phyloP scores from a whole-genome alignment of 2,113 vertebrate genomes.

The Daboia siamensis region DNA sequence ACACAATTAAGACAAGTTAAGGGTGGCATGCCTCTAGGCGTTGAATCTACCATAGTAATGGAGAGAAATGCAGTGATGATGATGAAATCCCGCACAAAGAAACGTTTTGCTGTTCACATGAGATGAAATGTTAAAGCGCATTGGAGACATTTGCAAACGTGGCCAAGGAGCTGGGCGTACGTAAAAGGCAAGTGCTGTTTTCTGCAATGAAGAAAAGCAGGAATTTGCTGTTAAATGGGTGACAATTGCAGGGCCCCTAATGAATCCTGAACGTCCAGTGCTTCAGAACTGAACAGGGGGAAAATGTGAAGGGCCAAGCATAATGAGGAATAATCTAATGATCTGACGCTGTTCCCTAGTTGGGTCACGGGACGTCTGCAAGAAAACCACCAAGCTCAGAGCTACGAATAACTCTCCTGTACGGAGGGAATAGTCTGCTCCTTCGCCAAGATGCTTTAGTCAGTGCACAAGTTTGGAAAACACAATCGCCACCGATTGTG shows the following conservation, averaged over 20 bases:
- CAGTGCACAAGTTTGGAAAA: not conserved
- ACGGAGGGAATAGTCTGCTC: not conserved
- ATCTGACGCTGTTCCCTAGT: too few species aligned
- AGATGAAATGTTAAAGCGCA: not conserved
- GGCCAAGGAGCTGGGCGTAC: not conserved
- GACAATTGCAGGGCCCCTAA: not conserved
- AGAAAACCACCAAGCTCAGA: not conserved
- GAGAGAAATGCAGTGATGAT: not conserved
- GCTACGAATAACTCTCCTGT: too few species aligned
- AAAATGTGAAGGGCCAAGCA: too few species aligned
- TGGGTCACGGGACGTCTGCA: too few species aligned
- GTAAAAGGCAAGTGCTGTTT: too few species aligned
- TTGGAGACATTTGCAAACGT: not conserved
- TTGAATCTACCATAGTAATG: not conserved
- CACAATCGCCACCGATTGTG: too few species aligned
- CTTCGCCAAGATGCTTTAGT: not conserved
- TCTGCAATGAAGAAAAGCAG: not conserved
- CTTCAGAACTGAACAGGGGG: not conserved
- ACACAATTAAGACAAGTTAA: not conserved
- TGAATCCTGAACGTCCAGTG: not conserved
- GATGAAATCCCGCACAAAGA: constrained; percentile 12
- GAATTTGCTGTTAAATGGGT: not conserved
- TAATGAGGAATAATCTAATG: too few species aligned
- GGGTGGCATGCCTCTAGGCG: not conserved
- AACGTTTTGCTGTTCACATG: constrained; percentile 8